phyloP scores from a whole-genome alignment of 30 jellyfish, hydroid and myxozoan genomes.

The Pelagia noctiluca region DNA sequence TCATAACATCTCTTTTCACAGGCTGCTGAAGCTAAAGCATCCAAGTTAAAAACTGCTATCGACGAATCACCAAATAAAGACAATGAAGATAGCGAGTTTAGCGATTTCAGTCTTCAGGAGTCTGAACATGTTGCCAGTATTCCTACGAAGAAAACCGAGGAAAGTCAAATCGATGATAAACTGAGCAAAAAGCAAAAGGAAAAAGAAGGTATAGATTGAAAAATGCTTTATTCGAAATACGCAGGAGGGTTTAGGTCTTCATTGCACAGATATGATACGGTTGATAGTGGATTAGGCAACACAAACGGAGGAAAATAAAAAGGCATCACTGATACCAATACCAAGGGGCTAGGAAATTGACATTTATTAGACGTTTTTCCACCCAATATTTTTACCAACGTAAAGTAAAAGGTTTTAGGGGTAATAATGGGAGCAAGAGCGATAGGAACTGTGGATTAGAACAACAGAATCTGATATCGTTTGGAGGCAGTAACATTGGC shows the following conservation, averaged over 20 bases:
- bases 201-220: neutral
- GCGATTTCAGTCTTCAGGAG: constrained; percentile 58
- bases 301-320: neutral
- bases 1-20: neutral
- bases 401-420: no score
- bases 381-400: no score
- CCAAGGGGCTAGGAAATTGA: neutral
- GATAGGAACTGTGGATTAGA: no score
- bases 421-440: no score
- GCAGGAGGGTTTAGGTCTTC: no score
- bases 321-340: neutral
- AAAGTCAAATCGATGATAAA: neutral
- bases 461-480: no score
- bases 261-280: neutral
- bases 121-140: neutral
- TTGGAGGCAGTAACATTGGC: no score
- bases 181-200: constrained; percentile 1
- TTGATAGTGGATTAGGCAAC: neutral
- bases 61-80: neutral
- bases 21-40: constrained; percentile 10
- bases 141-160: no score
- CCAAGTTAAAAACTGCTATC: neutral
- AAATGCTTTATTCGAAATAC: no score
- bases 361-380: no score
- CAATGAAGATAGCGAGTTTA: constrained; percentile 7